phyloP scores from a whole-genome alignment of 2,888 invertebrate genomes.

The Aricia artaxerxes region DNA sequence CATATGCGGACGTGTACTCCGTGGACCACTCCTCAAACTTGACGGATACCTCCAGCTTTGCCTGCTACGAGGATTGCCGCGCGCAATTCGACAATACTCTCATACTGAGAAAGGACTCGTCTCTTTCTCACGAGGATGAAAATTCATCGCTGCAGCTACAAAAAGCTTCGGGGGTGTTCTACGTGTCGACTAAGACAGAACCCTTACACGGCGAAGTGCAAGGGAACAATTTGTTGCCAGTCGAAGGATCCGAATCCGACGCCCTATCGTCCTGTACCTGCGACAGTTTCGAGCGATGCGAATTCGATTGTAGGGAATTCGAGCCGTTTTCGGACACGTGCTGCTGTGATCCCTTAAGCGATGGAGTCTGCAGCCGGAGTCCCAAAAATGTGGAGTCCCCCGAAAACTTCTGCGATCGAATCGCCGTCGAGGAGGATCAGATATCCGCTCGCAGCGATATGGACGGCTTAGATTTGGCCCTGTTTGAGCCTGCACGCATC shows the following conservation, averaged over 20 bases:
- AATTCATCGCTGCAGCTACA: conserved; percentile 64
- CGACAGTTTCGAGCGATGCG: conserved; percentile 79
- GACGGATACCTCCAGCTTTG: conserved; percentile 75
- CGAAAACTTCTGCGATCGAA: conserved; percentile 67
- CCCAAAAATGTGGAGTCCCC: conserved; percentile 76
- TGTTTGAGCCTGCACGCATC: conserved; percentile 82
- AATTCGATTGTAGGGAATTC: conserved; percentile 79
- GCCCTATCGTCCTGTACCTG: conserved; percentile 78
- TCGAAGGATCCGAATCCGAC: conserved; percentile 72
- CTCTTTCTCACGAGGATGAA: conserved; percentile 50
- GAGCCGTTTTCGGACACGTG: conserved; percentile 83
- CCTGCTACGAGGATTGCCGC: conserved; percentile 72
- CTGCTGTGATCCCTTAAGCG: conserved; percentile 77
- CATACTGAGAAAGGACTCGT: conserved; percentile 52
- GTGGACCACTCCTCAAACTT: conserved; percentile 74
- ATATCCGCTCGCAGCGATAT: conserved; percentile 79
- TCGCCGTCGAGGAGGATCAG: conserved; percentile 63
- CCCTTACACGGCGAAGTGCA: conserved; percentile 52
- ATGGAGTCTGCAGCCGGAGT: conserved; percentile 74
- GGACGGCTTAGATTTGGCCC: conserved; percentile 84
- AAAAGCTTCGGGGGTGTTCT: conserved; percentile 72
- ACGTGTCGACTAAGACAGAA: conserved; percentile 63
- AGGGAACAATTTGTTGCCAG: conserved; percentile 60
- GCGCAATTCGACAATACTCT: conserved; percentile 59
- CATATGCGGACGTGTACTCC: conserved; percentile 69